phyloP scores from a whole-genome alignment of 2,113 vertebrate genomes.

The Puntigrus tetrazona region DNA sequence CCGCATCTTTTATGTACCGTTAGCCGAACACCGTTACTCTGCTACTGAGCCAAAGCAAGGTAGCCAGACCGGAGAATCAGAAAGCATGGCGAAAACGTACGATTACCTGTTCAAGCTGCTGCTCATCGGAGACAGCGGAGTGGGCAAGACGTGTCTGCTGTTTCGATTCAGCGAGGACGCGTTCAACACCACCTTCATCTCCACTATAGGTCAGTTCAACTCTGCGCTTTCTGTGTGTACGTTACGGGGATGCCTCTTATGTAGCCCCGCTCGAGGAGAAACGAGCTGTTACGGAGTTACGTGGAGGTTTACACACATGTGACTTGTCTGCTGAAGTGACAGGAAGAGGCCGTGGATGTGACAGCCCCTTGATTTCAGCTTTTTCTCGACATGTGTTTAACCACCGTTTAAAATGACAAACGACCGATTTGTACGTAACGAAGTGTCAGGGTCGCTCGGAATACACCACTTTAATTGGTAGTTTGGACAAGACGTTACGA shows the following conservation, averaged over 20 bases:
- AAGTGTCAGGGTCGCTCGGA: neutral
- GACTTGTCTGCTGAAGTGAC: conserved; percentile 10
- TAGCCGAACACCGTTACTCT: conserved; percentile 33
- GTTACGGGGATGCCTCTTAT: neutral
- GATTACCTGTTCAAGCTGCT: conserved; percentile 78
- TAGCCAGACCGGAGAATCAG: conserved; percentile 9
- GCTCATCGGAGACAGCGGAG: conserved; percentile 78
- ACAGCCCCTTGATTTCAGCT: neutral
- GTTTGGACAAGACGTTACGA: neutral
- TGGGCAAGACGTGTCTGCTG: conserved; percentile 83
- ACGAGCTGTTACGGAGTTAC: neutral
- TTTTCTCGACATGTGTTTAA: neutral
- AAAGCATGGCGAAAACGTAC: conserved; percentile 77
- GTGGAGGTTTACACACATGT: neutral
- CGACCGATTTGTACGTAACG: neutral
- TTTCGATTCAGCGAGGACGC: conserved; percentile 83
- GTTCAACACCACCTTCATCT: conserved; percentile 82
- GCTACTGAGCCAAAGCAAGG: conserved; percentile 17
- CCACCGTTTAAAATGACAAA: neutral
- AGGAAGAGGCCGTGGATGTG: conserved; percentile 44
- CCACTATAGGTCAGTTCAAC: conserved; percentile 78
- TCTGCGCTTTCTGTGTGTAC: neutral
- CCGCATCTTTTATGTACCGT: conserved; percentile 38
- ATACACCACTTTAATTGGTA: neutral
- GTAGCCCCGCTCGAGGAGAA: neutral